Evolutionary conservation across 1,140 invertebrate genomes (phyloP), one percentile per base, ranked within the genome.

Genomic region (Zaprionus inermis): DNA sequence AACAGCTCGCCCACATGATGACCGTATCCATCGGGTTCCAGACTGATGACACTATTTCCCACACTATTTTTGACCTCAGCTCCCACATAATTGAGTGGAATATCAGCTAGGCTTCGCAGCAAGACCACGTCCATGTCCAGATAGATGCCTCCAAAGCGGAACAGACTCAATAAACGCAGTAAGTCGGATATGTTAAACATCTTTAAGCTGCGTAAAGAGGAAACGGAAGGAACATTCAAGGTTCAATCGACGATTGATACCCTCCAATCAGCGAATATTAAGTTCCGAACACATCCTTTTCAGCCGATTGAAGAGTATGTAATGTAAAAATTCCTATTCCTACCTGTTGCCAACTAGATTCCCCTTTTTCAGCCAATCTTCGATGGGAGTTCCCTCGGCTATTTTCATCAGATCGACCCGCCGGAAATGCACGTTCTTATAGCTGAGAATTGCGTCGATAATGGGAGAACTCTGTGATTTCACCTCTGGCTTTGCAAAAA

Each of bases 81-180:
- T 0, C 95, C 95, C 1, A 94, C 94, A 91, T 94, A 96, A 89
- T 96, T 95, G 1, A 83, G 85, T 1, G 90, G 91, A 16, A 96
- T 80, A 5, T 93, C 79, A 34, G 94, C 93, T 32, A 96, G 86
- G n/a, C 93, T 94, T 64, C 94, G 95, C 9, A 94, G 93, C 0
- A 96, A 93, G 12, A 97, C 94, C 1, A 97, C 94, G 79, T 97
- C 96, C 61, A 96, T 90, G 76, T 97, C 96, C 32, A 97, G 83
- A 85, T 97, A 97, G 51, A 96, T 95, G 1, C 96, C 96, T 24
- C 96, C 96, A 68, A 94, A 96, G 83, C 96, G 96, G 93, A 95
- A 96, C 0, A 97, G 90, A 0, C 95, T 95, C 11, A 96, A 79
- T 72, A 95, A 96, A 59, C 96, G 93, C 12, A 97, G 85, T 7